Evolutionary conservation across 2,113 vertebrate genomes (phyloP), one percentile per base, ranked within the genome.

Genomic region (Rhegmatorhina hoffmannsi): DNA sequence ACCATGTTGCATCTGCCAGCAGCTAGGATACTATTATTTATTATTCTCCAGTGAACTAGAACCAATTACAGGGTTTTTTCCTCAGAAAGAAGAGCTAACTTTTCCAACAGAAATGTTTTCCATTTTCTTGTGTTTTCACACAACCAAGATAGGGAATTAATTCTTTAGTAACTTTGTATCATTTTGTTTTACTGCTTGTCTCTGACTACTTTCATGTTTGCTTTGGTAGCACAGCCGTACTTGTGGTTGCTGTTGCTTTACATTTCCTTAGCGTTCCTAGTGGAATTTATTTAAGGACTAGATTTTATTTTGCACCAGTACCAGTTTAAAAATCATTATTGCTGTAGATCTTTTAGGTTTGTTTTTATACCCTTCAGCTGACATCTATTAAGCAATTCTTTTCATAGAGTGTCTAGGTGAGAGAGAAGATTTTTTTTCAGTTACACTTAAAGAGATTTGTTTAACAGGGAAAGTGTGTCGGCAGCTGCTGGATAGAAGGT

Each of bases 361-460:
- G 81, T 70, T 92, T 92, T 95, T 85, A 53, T 94, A 90, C 84
- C 78, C 75, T 94, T 77, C 90, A 95, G 80, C 52, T 95, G 92
- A 87, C 79, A 89, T 94, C 92, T 89, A 29, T 93, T 97, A 85
- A 83, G 60, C 89, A 89, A 86, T 93, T 68, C 84, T 86, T 90
- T 87, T 68, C 84, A 60, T 34, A 89, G 29, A 46, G 70, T 76
- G 36, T 62, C 87, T 84, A 94, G 82, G 72, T 96, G 40, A 95
- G 89, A 92, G 66, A 66, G 62, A 80, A 89, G 25, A 60, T n/a
- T 74, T 91, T 89, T 90, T 87, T 84, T 60, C 58, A 64, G 86
- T 84, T 96, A 85, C 13, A 6, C 84, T 93, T 95, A 90, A 95
- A 79, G 75, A 92, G 94, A 94, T 95, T 94, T 95, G 67, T 95